phyloP scores from a whole-genome alignment of 1,140 invertebrate species.

The Holcopasites calliopsidis region DNA sequence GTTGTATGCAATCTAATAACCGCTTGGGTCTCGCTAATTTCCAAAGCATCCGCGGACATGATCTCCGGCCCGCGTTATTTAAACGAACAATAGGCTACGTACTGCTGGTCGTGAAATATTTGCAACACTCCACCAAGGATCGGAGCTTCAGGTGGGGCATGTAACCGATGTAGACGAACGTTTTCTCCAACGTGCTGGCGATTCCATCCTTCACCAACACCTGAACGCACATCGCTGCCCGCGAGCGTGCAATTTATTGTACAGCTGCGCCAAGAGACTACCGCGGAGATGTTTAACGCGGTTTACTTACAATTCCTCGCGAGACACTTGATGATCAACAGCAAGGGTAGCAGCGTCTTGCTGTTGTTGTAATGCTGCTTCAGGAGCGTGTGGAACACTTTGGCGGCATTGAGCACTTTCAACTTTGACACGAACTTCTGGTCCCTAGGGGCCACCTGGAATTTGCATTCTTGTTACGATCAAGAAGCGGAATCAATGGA shows the following conservation, averaged over 20 bases:
- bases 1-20: not conserved
- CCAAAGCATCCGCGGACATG: not conserved
- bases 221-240: conserved; percentile 82
- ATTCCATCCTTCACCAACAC: conserved; percentile 84
- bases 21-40: not conserved
- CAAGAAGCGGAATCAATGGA: too few species aligned
- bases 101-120: conserved; percentile 84
- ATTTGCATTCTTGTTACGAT: too few species aligned
- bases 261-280: too few species aligned
- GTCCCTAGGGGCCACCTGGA: conserved; percentile 80
- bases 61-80: not conserved
- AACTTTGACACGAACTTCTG: conserved; percentile 83
- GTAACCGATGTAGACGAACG: conserved; percentile 82
- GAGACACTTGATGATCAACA: conserved; percentile 83
- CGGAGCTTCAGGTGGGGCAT: conserved; percentile 83
- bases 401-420: conserved; percentile 81
- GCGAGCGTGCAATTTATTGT: conserved; percentile 50
- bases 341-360: conserved; percentile 81
- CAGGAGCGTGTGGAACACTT: conserved; percentile 82
- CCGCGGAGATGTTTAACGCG: too few species aligned
- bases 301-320: conserved; percentile 82
- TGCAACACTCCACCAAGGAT: conserved; percentile 83
- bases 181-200: conserved; percentile 82
- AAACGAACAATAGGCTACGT: conserved; percentile 64
- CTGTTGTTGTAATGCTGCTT: conserved; percentile 83